A percentile compares a stretch with the other conserved stretches of the same genome.
These are phyloP conservation scores for Petrocephalus zakoni DNA, from an alignment of 2,113 vertebrate genomes.

Conservation along the genomic window DNA sequence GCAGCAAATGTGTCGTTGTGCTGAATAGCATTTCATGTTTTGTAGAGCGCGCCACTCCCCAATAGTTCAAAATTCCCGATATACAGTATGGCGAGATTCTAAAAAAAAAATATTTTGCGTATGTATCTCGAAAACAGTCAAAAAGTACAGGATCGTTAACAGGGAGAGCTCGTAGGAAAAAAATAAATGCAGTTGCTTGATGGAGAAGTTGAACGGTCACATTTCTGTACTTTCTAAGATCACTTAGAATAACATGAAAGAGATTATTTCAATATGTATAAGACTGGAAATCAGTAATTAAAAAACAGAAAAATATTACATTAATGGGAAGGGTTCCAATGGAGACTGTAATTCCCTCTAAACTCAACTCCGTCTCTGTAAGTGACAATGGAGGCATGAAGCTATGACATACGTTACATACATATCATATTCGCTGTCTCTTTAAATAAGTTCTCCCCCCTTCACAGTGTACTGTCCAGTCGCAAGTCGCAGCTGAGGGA, in stretches of 20 bases:
- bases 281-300: background rate
- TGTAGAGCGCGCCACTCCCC: too few relatives aligned
- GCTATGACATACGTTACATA: background rate
- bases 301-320: background rate
- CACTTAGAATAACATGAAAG: background rate
- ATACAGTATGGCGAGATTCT: too few relatives aligned
- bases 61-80: too few relatives aligned
- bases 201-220: background rate
- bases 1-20: background rate
- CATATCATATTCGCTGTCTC: background rate
- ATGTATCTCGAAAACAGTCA: background rate
- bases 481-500: background rate
- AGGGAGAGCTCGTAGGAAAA: background rate
- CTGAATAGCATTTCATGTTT: background rate
- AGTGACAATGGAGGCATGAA: background rate
- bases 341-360: background rate
- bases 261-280: background rate
- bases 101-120: too few relatives aligned
- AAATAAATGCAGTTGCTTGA: background rate
- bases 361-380: background rate
- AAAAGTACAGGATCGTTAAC: background rate
- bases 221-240: background rate
- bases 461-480: background rate
- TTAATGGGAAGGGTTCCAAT: background rate
- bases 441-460: background rate